Percentiles rank a stretch among this genome's conserved stretches.
Conservation (phyloP, 2,113 vertebrate genomes). For the Catagonus wagneri region DNA sequence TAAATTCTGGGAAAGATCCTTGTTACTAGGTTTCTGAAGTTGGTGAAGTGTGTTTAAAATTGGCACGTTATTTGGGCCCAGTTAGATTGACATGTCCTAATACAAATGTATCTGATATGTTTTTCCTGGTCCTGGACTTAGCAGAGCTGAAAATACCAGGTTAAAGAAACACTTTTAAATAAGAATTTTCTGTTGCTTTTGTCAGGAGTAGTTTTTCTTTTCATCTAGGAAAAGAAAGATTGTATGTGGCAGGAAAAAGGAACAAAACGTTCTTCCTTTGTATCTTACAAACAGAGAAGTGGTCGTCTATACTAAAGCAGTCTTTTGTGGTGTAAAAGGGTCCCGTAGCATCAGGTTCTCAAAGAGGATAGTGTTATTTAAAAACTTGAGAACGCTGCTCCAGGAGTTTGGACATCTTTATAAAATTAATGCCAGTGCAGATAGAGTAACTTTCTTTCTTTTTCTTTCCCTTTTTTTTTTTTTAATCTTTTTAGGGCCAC, state of each 20-base stretch:
- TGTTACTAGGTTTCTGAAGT: not conserved
- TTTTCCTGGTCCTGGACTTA: slow-evolving; percentile 11
- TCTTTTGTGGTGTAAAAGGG: not conserved
- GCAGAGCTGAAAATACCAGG: not conserved
- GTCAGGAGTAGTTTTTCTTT: not conserved
- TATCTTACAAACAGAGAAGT: not conserved
- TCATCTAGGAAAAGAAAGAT: not conserved
- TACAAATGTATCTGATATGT: slow-evolving; percentile 7
- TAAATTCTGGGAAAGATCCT: not conserved
- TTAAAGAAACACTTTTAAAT: not conserved
- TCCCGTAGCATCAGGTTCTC: not conserved
- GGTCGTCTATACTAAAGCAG: not conserved
- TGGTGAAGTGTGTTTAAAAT: not conserved
- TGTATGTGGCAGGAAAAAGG: not conserved
- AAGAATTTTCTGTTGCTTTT: not conserved
- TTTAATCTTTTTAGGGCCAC: too few relatives aligned
- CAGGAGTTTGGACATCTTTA: slow-evolving; percentile 1
- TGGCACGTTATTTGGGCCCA: not conserved
- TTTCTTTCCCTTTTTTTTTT: not conserved
- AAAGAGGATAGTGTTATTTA: not conserved
- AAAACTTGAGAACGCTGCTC: not conserved
- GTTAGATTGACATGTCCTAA: not conserved
- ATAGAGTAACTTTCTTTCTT: slow-evolving; percentile 32
- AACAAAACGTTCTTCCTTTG: not conserved
- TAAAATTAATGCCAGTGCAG: slow-evolving; percentile 5